Base-by-base conservation (phyloP, 2,888 invertebrate genomes). In the Athalia cordata region DNA sequence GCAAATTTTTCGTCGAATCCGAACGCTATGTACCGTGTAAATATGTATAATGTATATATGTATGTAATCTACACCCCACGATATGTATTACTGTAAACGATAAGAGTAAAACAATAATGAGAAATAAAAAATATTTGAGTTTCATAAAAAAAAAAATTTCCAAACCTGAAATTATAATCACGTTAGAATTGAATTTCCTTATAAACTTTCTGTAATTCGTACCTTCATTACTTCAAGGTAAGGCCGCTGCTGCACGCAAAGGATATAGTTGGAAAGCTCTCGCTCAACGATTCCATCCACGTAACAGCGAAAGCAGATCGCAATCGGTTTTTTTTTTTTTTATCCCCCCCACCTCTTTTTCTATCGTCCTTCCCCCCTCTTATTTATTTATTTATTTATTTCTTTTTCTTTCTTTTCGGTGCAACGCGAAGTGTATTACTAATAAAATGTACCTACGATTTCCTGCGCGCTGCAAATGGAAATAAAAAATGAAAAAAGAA, bases 211-310 rank as follows among this genome's bases (percentile, higher is more conserved):
- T 52, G 67, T 43, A 15, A 66, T 50, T 55, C 11, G 15, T 13
- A 68, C 68, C 55, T 68, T 55, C 29, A 52, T n/a, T 8, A 59
- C 47, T 13, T 72, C 72, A 72, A 72, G 72, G 59, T 59, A 45
- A 72, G 72, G 29, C 29, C 29, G 29, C 29, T 29, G 29, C 29
- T 29, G 29, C 29, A 13, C 59, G n/a, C 62, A 50, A 61, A 74
- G 74, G 62, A 29, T 29, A 57, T 74, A 61, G 74, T 74, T 74
- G 61, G 74, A 74, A 74, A 74, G 74, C 62, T 74, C 50, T 62
- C 50, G 62, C 6, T 74, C 74, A 74, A 47, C 62, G 52, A 75
- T 75, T 62, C 75, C 64, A 75, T 62, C 52, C 62, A 64, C 75
- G 75, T 62, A 75, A 62, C 49, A 62, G 61, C 50, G 50, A 50